Evolutionary conservation across 2,888 invertebrate species (phyloP).

Genomic region (Timema podura): DNA sequence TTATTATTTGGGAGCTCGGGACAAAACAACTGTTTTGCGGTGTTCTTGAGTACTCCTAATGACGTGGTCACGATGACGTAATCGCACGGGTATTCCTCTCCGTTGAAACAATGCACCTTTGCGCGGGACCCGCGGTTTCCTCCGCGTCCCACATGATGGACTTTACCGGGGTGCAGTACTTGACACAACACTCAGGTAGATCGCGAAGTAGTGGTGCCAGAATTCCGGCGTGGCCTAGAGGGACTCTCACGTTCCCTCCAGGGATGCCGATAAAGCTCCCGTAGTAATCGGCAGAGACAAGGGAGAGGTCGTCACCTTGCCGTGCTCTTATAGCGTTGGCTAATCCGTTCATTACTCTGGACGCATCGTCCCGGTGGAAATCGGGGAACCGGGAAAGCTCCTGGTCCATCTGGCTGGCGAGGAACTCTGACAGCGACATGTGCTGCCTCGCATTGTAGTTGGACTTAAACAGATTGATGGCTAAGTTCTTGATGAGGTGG

Average conservation of each 20-base stretch:
- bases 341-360: constrained; percentile 63
- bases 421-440: constrained; percentile 18
- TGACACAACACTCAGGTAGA: constrained; percentile 50
- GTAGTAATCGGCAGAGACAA: constrained; percentile 69
- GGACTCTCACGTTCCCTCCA: constrained; percentile 60
- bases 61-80: constrained; percentile 76
- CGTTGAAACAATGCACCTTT: constrained; percentile 65
- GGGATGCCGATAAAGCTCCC: constrained; percentile 64
- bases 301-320: constrained; percentile 66
- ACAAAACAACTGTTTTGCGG: constrained; percentile 66
- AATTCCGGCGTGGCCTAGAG: constrained; percentile 63
- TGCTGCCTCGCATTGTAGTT: constrained; percentile 47
- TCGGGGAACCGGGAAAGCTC: constrained; percentile 25
- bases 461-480: constrained; percentile 48
- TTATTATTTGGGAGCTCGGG: constrained; percentile 68
- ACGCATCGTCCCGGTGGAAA: constrained; percentile 53
- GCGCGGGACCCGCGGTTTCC: constrained; percentile 53
- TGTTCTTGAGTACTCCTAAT: constrained; percentile 72
- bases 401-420: constrained; percentile 21
- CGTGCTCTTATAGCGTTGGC: constrained; percentile 59
- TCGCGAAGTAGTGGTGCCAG: constrained; percentile 61
- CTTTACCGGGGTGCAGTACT: constrained; percentile 20
- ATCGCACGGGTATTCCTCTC: constrained; percentile 64
- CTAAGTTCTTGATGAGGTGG: constrained; percentile 63
- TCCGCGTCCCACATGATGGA: constrained; percentile 49